phyloP scores from a whole-genome alignment of 2,888 invertebrate genomes.

The Bibio marci region DNA sequence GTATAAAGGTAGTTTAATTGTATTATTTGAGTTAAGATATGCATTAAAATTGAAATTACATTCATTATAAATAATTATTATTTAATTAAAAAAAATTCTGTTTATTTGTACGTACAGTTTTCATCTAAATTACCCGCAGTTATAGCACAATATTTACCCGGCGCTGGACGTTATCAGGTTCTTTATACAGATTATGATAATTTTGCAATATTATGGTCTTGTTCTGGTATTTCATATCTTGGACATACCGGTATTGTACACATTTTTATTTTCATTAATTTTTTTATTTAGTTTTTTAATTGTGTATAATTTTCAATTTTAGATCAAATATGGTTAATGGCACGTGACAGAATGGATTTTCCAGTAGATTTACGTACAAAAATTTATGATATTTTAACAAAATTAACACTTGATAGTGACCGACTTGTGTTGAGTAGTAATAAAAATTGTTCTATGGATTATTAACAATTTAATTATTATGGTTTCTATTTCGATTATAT shows the following conservation, averaged over 20 bases:
- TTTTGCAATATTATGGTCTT: slow-evolving; percentile 58
- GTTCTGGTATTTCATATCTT: slow-evolving; percentile 41
- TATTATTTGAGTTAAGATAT: too few relatives aligned
- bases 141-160: slow-evolving; percentile 48
- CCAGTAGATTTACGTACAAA: slow-evolving; percentile 42
- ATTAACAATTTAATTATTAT: too few relatives aligned
- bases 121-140: slow-evolving; percentile 44
- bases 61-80: too few relatives aligned
- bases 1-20: slow-evolving; percentile 11
- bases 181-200: slow-evolving; percentile 54
- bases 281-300: slow-evolving; percentile 2
- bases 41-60: too few relatives aligned
- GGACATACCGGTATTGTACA: slow-evolving; percentile 49
- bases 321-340: slow-evolving; percentile 59
- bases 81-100: too few relatives aligned
- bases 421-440: slow-evolving; percentile 53
- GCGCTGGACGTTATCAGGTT: slow-evolving; percentile 52
- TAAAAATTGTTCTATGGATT: slow-evolving; percentile 34
- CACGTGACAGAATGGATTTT: slow-evolving; percentile 42
- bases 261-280: slow-evolving; percentile 1
- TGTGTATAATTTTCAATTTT: slow-evolving; percentile 20
- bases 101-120: too few relatives aligned
- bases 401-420: slow-evolving; percentile 46
- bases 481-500: too few relatives aligned
- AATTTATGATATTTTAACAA: slow-evolving; percentile 43